Conservation (phyloP, 2,888 invertebrate genomes). For the Fissipunctia ypsillon region DNA sequence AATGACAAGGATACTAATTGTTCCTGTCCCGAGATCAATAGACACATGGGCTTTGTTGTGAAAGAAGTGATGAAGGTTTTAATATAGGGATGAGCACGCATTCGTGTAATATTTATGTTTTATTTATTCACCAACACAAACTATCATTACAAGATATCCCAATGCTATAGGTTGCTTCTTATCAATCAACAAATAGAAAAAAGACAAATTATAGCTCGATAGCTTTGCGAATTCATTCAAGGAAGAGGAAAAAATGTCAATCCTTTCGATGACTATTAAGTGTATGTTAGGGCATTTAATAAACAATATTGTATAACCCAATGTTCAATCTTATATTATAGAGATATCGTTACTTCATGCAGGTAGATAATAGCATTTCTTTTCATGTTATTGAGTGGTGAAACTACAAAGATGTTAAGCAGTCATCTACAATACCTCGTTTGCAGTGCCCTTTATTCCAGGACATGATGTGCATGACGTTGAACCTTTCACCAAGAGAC, state of each 20-base stretch:
- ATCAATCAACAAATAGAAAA: no score
- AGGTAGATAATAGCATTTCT: neutral
- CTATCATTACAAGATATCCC: no score
- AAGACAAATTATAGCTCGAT: no score
- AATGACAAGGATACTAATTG: slow-evolving; percentile 38
- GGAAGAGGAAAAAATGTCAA: no score
- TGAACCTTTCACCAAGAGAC: neutral
- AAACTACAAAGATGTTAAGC: neutral
- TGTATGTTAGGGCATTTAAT: no score
- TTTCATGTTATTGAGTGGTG: neutral
- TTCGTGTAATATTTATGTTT: neutral
- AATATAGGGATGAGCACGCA: neutral
- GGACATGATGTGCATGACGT: neutral
- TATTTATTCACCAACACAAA: no score
- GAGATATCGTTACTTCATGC: neutral
- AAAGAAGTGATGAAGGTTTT: neutral
- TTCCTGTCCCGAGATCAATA: neutral
- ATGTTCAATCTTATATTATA: neutral
- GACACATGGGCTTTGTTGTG: neutral
- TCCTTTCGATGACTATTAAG: no score
- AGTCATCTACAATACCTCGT: neutral
- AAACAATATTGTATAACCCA: neutral
- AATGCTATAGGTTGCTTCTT: no score
- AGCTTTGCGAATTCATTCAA: no score
- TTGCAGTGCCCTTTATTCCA: neutral